Percentiles rank a stretch among this genome's conserved stretches.
phyloP scores from a whole-genome alignment of 1,140 invertebrate genomes.

The Epicauta chinensis region DNA sequence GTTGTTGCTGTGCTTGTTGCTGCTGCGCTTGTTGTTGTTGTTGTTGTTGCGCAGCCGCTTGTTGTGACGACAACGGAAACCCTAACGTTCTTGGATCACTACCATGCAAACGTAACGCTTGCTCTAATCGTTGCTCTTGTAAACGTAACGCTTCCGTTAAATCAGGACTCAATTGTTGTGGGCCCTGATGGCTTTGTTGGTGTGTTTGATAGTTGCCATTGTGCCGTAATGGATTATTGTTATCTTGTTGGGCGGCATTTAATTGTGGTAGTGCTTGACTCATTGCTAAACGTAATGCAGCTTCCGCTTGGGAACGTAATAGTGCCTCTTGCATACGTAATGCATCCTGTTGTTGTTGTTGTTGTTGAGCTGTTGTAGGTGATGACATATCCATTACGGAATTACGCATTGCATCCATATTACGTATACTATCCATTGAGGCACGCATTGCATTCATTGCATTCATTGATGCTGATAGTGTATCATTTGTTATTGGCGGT shows the following conservation, averaged over 20 bases:
- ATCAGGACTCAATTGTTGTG: conserved; percentile 52
- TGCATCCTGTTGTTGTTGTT: conserved; percentile 65
- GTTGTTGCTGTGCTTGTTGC: conserved; percentile 12
- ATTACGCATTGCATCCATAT: conserved; percentile 40
- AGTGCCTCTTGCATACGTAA: conserved; percentile 68
- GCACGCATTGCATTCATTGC: conserved; percentile 46
- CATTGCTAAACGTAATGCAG: conserved; percentile 71
- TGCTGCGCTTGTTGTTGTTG: conserved; percentile 48
- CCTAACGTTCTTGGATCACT: conserved; percentile 58
- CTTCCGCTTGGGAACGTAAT: conserved; percentile 74
- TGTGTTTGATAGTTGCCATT: conserved; percentile 32
- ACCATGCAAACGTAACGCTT: conserved; percentile 69
- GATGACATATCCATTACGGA: conserved; percentile 39
- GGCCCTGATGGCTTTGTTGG: conserved; percentile 43
- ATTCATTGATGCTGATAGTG: conserved; percentile 37
- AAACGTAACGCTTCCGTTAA: conserved; percentile 65
- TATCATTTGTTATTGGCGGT: conserved; percentile 40
- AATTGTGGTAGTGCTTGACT: conserved; percentile 50
- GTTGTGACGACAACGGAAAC: conserved; percentile 51
- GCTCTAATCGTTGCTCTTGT: conserved; percentile 74
- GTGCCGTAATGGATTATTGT: conserved; percentile 37
- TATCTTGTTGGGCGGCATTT: conserved; percentile 38
- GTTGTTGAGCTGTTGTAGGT: conserved; percentile 49
- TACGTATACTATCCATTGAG: conserved; percentile 40
- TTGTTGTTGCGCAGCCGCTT: conserved; percentile 54